phyloP scores from a whole-genome alignment of 2,113 vertebrate species.

The Hippolais icterina region DNA sequence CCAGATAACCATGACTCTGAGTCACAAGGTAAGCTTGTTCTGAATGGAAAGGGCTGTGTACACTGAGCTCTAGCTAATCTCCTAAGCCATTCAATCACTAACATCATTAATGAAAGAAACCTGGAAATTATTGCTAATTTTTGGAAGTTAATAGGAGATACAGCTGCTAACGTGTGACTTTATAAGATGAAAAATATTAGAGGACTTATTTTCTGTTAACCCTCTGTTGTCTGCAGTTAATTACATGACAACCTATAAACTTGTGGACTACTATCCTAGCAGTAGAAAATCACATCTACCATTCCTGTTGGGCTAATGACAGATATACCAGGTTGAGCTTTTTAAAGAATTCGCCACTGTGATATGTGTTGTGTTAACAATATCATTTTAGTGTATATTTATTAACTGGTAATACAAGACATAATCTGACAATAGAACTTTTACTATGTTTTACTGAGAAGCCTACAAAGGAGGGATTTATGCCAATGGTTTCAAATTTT shows the following conservation, averaged over 20 bases:
- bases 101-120: background rate
- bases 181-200: background rate
- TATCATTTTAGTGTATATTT: background rate
- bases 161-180: background rate
- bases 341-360: background rate
- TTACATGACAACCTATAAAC: background rate
- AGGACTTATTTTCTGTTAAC: background rate
- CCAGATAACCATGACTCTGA: background rate
- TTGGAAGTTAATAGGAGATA: background rate
- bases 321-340: background rate
- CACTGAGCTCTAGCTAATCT: background rate
- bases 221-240: background rate
- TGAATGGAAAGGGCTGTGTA: background rate
- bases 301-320: background rate
- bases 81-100: background rate
- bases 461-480: background rate
- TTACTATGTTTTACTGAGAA: background rate
- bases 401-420: background rate
- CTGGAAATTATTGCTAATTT: background rate
- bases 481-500: background rate
- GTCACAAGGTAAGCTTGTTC: background rate
- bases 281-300: background rate
- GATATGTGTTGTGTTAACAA: background rate
- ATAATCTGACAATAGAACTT: background rate
- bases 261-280: background rate